Percentiles rank a stretch among this genome's conserved stretches.
Conservation (phyloP, 37 sponge, comb jelly and placozoan genomes). For the Hexactinellida sp. region DNA sequence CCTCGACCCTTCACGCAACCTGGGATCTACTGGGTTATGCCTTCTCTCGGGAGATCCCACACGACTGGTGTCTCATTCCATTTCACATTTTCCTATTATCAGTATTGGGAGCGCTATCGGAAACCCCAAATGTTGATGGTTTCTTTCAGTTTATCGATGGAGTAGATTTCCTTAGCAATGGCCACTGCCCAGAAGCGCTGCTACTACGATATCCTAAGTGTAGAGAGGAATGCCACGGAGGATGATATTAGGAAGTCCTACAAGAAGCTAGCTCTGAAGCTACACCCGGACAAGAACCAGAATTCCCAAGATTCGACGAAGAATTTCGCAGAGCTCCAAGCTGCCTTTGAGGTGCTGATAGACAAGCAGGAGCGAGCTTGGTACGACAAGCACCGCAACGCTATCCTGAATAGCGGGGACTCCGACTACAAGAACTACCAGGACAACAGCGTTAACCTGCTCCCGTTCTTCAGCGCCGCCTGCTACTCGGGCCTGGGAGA, state of each 20-base stretch:
- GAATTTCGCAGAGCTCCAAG: constrained; percentile 51
- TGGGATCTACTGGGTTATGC: too few relatives aligned
- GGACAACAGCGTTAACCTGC: constrained; percentile 69
- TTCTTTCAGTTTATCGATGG: too few relatives aligned
- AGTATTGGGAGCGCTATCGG: too few relatives aligned
- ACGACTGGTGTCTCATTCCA: too few relatives aligned
- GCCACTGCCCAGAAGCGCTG: neutral
- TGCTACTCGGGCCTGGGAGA: constrained; percentile 71
- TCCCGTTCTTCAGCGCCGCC: constrained; percentile 73
- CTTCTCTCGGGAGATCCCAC: too few relatives aligned
- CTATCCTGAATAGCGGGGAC: constrained; percentile 61
- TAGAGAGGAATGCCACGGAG: neutral
- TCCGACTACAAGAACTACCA: constrained; percentile 47
- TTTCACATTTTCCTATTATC: too few relatives aligned
- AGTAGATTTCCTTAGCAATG: too few relatives aligned
- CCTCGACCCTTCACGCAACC: too few relatives aligned
- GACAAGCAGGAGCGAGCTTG: constrained; percentile 98
- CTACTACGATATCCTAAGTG: neutral
- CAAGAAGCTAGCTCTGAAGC: constrained; percentile 1
- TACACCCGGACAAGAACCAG: constrained; percentile 62
- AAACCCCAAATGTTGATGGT: too few relatives aligned
- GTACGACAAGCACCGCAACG: constrained; percentile 93
- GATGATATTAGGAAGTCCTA: neutral
- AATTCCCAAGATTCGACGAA: constrained; percentile 47
- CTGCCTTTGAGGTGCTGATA: constrained; percentile 86